Conservation (phyloP, 35 echinoderm and acorn worm genomes). For the Acanthaster planci region DNA sequence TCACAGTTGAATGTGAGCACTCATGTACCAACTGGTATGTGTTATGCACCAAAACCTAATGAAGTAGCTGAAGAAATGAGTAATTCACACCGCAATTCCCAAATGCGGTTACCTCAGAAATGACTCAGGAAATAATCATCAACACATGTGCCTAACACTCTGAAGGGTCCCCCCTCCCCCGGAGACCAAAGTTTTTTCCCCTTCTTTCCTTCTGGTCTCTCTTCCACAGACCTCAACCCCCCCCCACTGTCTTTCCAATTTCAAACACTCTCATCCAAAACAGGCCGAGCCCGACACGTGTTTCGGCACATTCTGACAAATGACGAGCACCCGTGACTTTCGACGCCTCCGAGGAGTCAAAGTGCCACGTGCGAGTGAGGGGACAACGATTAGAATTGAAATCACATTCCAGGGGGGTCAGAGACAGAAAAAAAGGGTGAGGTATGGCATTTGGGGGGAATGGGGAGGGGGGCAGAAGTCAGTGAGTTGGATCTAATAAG, state of each 20-base stretch:
- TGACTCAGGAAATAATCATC: constrained; percentile 8
- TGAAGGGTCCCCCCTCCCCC: too few species aligned
- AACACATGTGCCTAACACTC: constrained; percentile 13
- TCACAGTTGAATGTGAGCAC: too few species aligned
- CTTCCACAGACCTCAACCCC: too few species aligned
- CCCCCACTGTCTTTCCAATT: not conserved
- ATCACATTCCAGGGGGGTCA: not conserved
- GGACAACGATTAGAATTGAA: constrained; percentile 12
- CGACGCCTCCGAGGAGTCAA: not conserved
- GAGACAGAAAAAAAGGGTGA: too few species aligned
- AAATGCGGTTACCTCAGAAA: not conserved
- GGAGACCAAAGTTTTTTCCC: too few species aligned
- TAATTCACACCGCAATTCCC: too few species aligned
- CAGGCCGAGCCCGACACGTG: constrained; percentile 11
- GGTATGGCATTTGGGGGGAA: too few species aligned
- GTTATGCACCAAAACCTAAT: too few species aligned
- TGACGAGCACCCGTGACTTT: not conserved
- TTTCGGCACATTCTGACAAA: constrained; percentile 24
- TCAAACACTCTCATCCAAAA: not conserved
- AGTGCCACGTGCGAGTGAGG: not conserved
- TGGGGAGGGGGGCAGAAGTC: not conserved
- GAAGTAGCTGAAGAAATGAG: too few species aligned
- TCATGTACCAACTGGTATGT: too few species aligned
- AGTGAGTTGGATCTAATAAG: constrained; percentile 3
- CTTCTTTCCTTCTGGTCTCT: too few species aligned